Conservation (phyloP, 1,140 invertebrate species). For the Hyphantria cunea region DNA sequence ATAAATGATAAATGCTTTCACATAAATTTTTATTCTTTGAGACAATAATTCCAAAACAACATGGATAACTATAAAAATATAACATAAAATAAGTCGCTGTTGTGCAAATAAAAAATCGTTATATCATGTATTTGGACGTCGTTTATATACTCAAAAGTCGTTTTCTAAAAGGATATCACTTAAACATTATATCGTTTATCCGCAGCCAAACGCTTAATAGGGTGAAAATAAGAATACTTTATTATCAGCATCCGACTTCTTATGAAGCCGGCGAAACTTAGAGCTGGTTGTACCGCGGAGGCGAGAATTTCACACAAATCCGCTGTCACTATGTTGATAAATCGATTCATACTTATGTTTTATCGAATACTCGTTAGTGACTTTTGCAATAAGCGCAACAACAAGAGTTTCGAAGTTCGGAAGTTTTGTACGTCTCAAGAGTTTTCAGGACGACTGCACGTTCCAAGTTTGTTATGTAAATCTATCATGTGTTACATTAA, state of each 20-base stretch:
- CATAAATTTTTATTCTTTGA: no score
- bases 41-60: not conserved
- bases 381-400: constrained; percentile 3
- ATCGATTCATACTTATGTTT: constrained; percentile 29
- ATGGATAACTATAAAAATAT: not conserved
- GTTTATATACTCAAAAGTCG: constrained; percentile 18
- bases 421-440: constrained; percentile 10
- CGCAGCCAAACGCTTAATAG: constrained; percentile 20
- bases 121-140: not conserved
- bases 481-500: constrained; percentile 6
- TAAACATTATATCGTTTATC: constrained; percentile 16
- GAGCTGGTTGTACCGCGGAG: not conserved
- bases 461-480: constrained; percentile 21
- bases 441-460: not conserved
- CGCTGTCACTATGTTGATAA: constrained; percentile 27
- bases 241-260: constrained; percentile 14
- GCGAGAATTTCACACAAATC: constrained; percentile 17
- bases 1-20: no score
- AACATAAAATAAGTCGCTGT: not conserved
- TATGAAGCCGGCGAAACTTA: constrained; percentile 18
- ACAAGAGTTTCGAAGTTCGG: constrained; percentile 6
- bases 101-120: not conserved
- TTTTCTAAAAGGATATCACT: constrained; percentile 6
- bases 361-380: constrained; percentile 29
- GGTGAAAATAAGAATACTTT: constrained; percentile 28